phyloP scores from a whole-genome alignment of 1,140 invertebrate genomes.

The Bombus waltoni region DNA sequence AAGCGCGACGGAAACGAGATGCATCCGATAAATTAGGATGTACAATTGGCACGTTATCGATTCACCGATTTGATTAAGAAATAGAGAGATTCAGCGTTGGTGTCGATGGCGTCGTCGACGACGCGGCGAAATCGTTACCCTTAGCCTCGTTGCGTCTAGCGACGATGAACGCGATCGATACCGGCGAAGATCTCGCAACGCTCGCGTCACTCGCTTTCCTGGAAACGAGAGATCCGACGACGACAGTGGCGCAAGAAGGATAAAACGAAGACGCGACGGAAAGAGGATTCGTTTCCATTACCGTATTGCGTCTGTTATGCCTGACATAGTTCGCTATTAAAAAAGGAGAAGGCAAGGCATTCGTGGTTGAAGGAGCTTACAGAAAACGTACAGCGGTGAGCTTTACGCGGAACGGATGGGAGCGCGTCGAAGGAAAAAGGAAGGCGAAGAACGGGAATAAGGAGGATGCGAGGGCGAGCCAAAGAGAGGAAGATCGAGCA shows the following conservation, averaged over 20 bases:
- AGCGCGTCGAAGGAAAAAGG: not conserved
- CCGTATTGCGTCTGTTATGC: conserved; percentile 40
- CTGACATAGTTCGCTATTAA: conserved; percentile 45
- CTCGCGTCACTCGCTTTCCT: not conserved
- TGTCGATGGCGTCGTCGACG: not conserved
- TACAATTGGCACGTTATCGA: not conserved
- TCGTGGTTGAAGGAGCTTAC: not conserved
- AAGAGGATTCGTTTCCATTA: conserved; percentile 37
- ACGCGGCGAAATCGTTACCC: not conserved
- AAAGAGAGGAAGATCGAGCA: not conserved
- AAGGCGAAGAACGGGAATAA: not conserved
- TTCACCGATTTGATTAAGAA: not conserved
- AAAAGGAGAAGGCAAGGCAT: not conserved
- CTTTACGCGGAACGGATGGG: not conserved
- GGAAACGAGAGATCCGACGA: no score
- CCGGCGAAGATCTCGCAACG: not conserved
- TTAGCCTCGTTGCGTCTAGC: not conserved
- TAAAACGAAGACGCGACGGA: not conserved
- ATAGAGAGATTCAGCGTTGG: rapidly evolving
- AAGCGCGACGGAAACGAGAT: not conserved
- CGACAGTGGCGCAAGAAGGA: no score
- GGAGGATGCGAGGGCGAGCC: not conserved
- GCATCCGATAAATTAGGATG: no score
- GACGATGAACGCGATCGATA: not conserved
- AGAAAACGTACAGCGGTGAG: not conserved